phyloP scores from a whole-genome alignment of 2,888 invertebrate species.

The Aproaerema taeniolella region DNA sequence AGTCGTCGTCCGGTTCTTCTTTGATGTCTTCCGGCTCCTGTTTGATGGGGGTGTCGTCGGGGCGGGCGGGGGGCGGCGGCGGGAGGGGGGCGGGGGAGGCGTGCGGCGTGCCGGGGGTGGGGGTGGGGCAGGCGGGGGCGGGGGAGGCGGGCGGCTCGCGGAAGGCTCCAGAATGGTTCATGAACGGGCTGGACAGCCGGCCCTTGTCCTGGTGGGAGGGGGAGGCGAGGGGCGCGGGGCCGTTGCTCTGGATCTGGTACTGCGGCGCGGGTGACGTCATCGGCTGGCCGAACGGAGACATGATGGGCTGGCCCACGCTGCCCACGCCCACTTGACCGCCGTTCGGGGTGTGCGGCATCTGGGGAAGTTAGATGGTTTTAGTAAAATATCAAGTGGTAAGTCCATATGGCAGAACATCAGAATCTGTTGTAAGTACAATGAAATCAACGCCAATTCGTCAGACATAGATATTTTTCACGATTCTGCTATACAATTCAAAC shows the following conservation, averaged over 20 bases:
- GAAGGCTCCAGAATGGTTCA: conserved; percentile 52
- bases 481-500: too few relatives aligned
- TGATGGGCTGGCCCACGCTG: conserved; percentile 79
- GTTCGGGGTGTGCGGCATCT: conserved; percentile 74
- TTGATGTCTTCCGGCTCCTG: conserved; percentile 82
- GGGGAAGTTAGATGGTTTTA: background rate
- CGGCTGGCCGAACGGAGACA: conserved; percentile 84
- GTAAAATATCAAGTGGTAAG: too few relatives aligned
- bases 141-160: conserved; percentile 31
- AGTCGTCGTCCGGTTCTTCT: conserved; percentile 80
- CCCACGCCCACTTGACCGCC: conserved; percentile 69
- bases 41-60: conserved; percentile 79
- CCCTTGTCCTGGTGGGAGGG: conserved; percentile 71
- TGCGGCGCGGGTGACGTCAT: conserved; percentile 79
- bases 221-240: conserved; percentile 73
- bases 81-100: conserved; percentile 58
- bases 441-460: too few relatives aligned
- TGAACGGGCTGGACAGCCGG: conserved; percentile 76
- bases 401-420: too few relatives aligned
- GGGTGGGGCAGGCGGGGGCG: conserved; percentile 33
- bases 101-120: conserved; percentile 24
- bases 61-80: conserved; percentile 42
- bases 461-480: too few relatives aligned
- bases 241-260: conserved; percentile 79
- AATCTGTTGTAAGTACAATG: too few relatives aligned